Evolutionary conservation across 1,140 invertebrate species (phyloP).

Genomic region (Mylabris phalerata): DNA sequence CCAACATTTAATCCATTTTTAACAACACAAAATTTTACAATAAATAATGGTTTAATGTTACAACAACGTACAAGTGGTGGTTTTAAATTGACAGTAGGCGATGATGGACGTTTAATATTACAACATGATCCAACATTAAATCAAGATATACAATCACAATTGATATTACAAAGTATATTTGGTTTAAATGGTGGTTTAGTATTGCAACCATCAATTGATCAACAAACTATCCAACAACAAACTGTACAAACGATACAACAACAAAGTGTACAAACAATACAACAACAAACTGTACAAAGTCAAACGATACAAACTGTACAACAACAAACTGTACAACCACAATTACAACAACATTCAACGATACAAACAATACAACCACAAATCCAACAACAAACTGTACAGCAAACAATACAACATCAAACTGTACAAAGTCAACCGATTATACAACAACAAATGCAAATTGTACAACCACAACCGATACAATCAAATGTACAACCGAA

Average conservation of each 20-base stretch:
- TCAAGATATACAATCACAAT: conserved; percentile 40
- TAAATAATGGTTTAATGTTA: conserved; percentile 40
- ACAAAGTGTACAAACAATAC: conserved; percentile 41
- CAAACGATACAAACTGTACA: conserved; percentile 41
- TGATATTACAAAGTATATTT: conserved; percentile 39
- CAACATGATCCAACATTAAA: conserved; percentile 41
- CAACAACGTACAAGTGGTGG: conserved; percentile 32
- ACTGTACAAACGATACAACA: conserved; percentile 42
- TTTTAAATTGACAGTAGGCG: conserved; percentile 39
- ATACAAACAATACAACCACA: conserved; percentile 35
- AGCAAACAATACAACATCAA: conserved; percentile 39
- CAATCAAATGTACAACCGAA: conserved; percentile 11
- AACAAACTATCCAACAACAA: conserved; percentile 40
- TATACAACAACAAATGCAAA: conserved; percentile 38
- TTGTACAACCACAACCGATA: conserved; percentile 36
- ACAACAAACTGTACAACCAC: conserved; percentile 39
- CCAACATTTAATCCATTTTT: conserved; percentile 35
- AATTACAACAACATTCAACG: conserved; percentile 28
- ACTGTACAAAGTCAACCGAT: conserved; percentile 32
- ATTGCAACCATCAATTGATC: conserved; percentile 39
- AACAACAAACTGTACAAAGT: conserved; percentile 40
- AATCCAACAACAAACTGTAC: conserved; percentile 39
- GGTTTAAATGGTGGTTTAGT: conserved; percentile 38
- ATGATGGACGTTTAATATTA: conserved; percentile 39
- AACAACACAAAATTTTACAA: conserved; percentile 37